Evolutionary conservation across 2,888 invertebrate species (phyloP).

Genomic region (Habrosyne pyritoides): DNA sequence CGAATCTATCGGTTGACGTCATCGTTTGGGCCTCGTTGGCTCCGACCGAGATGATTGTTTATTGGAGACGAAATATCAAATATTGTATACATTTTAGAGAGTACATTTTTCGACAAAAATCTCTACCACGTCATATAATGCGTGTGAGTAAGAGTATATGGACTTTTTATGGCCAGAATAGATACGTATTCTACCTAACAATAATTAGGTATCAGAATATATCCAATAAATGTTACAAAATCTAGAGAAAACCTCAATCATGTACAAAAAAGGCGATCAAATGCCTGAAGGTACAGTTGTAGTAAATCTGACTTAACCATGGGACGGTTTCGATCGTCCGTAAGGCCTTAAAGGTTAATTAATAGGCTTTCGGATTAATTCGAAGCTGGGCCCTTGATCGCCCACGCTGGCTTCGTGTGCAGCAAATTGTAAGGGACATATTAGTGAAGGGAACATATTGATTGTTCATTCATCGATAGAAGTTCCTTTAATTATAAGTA

Average conservation of each 20-base stretch:
- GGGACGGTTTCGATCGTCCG: slow-evolving; percentile 3
- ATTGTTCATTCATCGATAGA: background rate
- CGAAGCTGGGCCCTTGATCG: slow-evolving; percentile 33
- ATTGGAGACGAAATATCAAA: background rate
- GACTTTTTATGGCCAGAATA: slow-evolving; percentile 2
- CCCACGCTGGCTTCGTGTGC: slow-evolving; percentile 14
- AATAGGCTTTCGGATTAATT: slow-evolving; percentile 51
- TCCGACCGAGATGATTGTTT: slow-evolving; percentile 4
- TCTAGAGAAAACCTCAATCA: slow-evolving; percentile 15
- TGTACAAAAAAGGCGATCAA: background rate
- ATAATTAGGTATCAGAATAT: slow-evolving; percentile 12
- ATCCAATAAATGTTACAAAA: slow-evolving; percentile 23
- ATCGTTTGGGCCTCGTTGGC: slow-evolving; percentile 24
- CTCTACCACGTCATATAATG: too few species aligned
- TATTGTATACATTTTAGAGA: background rate
- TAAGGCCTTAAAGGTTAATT: slow-evolving; percentile 48
- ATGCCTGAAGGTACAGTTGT: background rate
- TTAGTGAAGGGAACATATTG: slow-evolving; percentile 15
- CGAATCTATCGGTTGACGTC: slow-evolving; percentile 31
- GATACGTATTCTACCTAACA: slow-evolving; percentile 18
- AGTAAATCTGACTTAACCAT: slow-evolving; percentile 9
- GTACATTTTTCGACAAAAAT: slow-evolving; percentile 9
- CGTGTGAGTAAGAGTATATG: too few species aligned
- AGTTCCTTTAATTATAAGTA: background rate
- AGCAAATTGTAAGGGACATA: slow-evolving; percentile 28